Evolutionary conservation across 2,797 vertebrate species (phyloP), one percentile per base, ranked within the genome.

Genomic region (Mus minutoides): DNA sequence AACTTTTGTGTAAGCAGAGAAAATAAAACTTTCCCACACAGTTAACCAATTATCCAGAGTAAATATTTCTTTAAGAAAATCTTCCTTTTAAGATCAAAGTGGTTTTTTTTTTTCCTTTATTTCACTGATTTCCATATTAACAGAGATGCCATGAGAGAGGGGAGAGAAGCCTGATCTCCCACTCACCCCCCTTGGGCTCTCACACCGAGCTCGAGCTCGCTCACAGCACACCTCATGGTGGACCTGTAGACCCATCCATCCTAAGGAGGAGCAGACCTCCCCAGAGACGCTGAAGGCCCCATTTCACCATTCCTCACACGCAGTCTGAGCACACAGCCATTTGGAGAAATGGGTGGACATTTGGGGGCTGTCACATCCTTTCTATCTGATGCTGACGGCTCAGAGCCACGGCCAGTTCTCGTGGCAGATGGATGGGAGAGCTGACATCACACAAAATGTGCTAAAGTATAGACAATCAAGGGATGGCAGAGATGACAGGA

Each of bases 1-100:
- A 90, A 92, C 87, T 94, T 97, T 90, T 62, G 3, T 75, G 6
- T 85, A 92, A 96, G 43, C 89, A 88, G 54, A 92, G 71, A 96
- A 97, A 95, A 91, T 95, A 75, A 91, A 87, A 83, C 95, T 97
- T 96, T 91, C 83, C 91, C 91, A 97, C 69, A 95, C 58, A 91
- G 93, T 95, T 96, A 95, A 87, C 71, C 95, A 97, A 94, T 94
- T 95, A 97, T 64, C 91, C 75, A 90, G 49, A 92, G 85, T 87
- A 97, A 94, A 96, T 92, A 90, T 88, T 96, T 94, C 54, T 90
- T 95, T 83, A 13, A 77, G 75, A 89, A 91, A 94, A 88, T 21
- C 34, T 85, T 76, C 78, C 88, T 91, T 95, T 94, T 86, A 95
- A 96, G 73, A 97, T 97, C 96, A 93, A 97, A 96, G 92, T 2